phyloP scores from a whole-genome alignment of 1,140 invertebrate genomes.

The Maconellicoccus hirsutus region DNA sequence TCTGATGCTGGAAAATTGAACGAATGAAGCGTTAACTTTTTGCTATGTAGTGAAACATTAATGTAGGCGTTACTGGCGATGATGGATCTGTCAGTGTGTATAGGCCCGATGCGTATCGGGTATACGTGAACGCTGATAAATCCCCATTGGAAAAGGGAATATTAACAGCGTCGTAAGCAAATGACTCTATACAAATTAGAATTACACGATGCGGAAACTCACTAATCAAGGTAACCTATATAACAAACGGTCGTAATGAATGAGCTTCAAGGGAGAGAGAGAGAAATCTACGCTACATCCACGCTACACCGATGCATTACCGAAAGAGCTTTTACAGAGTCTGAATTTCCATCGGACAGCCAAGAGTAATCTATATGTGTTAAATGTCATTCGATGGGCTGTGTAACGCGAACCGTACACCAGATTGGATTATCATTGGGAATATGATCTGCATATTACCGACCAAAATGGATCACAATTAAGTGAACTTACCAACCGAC shows the following conservation, averaged over 20 bases:
- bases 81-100: neutral
- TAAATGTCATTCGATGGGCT: neutral
- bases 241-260: neutral
- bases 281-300: neutral
- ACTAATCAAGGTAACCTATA: conserved; percentile 9
- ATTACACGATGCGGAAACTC: conserved; percentile 7
- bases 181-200: conserved; percentile 9
- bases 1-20: neutral
- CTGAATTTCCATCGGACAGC: neutral
- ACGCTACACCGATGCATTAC: neutral
- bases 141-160: neutral
- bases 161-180: neutral
- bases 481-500: neutral
- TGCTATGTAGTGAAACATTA: neutral
- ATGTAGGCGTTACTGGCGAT: neutral
- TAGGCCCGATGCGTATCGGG: neutral
- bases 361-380: conserved; percentile 5
- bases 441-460: conserved; percentile 9
- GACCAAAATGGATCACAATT: neutral
- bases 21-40: neutral
- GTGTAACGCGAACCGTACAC: neutral
- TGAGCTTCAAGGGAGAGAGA: neutral
- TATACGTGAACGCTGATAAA: neutral
- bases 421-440: neutral
- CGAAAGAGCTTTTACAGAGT: neutral